Evolutionary conservation across 2,888 invertebrate genomes (phyloP).

Genomic region (Platycnemis pennipes): DNA sequence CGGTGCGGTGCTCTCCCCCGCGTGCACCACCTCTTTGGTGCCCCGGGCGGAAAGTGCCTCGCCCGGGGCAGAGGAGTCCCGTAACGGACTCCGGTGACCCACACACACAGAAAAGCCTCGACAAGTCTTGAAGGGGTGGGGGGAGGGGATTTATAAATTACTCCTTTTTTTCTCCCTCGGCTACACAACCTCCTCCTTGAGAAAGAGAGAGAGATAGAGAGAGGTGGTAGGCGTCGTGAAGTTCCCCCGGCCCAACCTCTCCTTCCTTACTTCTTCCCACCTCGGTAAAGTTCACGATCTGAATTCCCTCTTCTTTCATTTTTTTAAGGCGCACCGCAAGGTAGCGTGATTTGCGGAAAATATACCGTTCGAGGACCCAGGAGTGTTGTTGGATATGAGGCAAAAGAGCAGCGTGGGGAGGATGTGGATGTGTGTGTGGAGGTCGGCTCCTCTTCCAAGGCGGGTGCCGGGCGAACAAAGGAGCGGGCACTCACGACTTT

Average conservation of each 20-base stretch:
- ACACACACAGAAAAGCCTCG: not conserved
- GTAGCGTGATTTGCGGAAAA: conserved; percentile 59
- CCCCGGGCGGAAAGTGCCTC: not conserved
- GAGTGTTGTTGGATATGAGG: not conserved
- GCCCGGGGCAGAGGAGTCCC: not conserved
- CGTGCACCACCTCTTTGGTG: too few relatives aligned
- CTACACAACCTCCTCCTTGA: not conserved
- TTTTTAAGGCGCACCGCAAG: conserved; percentile 22
- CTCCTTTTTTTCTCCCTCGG: not conserved
- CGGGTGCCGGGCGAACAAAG: not conserved
- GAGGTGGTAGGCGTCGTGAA: not conserved
- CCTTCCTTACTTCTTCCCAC: not conserved
- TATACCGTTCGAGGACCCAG: conserved; percentile 50
- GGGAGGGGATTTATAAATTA: not conserved
- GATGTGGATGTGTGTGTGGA: not conserved
- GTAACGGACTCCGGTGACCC: conserved; percentile 21
- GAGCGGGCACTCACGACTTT: not conserved
- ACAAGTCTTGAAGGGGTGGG: not conserved
- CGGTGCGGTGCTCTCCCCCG: too few relatives aligned
- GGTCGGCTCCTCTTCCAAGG: too few relatives aligned
- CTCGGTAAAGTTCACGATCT: conserved; percentile 58
- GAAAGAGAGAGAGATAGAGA: not conserved
- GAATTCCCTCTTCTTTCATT: not conserved
- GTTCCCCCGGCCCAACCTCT: not conserved
- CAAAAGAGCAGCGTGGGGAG: not conserved